Base-by-base conservation (phyloP, 2,888 invertebrate genomes). In the Agonopterix alstromeriana region DNA sequence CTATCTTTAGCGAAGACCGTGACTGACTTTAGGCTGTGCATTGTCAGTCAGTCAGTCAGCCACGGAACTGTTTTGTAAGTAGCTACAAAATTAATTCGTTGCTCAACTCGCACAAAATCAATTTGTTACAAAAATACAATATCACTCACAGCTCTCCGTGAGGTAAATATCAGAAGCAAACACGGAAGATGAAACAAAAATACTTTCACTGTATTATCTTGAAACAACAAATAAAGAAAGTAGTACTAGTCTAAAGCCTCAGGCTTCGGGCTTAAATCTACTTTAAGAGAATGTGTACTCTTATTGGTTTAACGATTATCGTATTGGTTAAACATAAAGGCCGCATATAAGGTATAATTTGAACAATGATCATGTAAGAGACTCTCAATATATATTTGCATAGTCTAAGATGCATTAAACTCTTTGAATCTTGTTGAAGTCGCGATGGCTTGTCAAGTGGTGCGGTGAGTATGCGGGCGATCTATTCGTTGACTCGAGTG, bases 101-200 rank as follows among this genome's bases (percentile, higher is more conserved):
- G 43, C 48, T 17, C 10, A 47, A 48, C 45, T 48, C 49, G 47
- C 49, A 50, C 41, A 53, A 51, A 56, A 57, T 53, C 79, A 77
- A 81, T 81, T 77, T 66, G 58, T 49, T 70, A 71, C 52, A 70
- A 81, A 78, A 82, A 83, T 74, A 82, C 56, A 56, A 55, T 53
- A 55, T 54, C 69, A 69, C 71, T 73, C 54, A 46, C 47, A 52
- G 45, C 52, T 52, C 57, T 50, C 58, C 53, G 52, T 43, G 27
- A 27, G 27, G 27, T 27, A 27, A 51, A 57, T 63, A 70, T 69
- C 55, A 62, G 67, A 76, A 61, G 73, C 73, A 80, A 79, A 82
- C 75, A 77, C 50, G 53, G 72, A 65, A 75, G 73, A 83, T 85
- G 81, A 70, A 84, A 84, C 49, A 66, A 77, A 78, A 84, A 85